Base-by-base conservation (phyloP, 1,140 invertebrate species). In the Drosophila oshimai region DNA sequence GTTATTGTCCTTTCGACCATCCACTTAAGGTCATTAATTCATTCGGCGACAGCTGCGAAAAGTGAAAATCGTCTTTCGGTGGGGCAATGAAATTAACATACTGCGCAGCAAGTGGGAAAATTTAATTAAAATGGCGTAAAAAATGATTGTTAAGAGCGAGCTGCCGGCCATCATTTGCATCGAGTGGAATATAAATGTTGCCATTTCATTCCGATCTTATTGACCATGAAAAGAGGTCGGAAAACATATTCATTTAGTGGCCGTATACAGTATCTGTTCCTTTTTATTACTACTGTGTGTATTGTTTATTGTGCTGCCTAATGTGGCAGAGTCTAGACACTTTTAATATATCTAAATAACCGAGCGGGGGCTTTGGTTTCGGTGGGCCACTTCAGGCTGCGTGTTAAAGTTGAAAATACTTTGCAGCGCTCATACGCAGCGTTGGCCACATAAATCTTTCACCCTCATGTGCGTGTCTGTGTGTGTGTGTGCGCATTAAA, bases 331-430 rank as follows among this genome's bases (percentile, higher is more conserved):
- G 79, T 83, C 79, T 83, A 83, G 79, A 83, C 79, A 78, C 49
- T 84, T 83, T 74, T 79, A 84, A 81, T 83, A 77, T 83, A 77
- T 84, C 54, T 74, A 70, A 55, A 83, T 69, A 61, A 47, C 65
- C 46, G 53, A 49, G 37, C 54, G 20, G 36, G 45, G 12, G 22
- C 6, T 10, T 29, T 10, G 22, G 9, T 10, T 29, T 10, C 29
- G 51, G 34, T 67, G 47, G 28, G 47, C 55, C 54, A 47, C 53
- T 61, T 33, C 36, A 45, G 53, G 26, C 39, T 70, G 57, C 45
- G 42, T 62, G 70, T 74, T 84, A 57, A 79, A 84, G 79, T 79
- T 86, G 64, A 80, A 74, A 72, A 64, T 64, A 49, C 49, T 73
- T 73, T 45, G 33, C 42, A 84, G 64, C 71, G 49, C 79, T 78